Evolutionary conservation across 2,888 invertebrate species (phyloP).

Genomic region (Coleophora flavipennella): DNA sequence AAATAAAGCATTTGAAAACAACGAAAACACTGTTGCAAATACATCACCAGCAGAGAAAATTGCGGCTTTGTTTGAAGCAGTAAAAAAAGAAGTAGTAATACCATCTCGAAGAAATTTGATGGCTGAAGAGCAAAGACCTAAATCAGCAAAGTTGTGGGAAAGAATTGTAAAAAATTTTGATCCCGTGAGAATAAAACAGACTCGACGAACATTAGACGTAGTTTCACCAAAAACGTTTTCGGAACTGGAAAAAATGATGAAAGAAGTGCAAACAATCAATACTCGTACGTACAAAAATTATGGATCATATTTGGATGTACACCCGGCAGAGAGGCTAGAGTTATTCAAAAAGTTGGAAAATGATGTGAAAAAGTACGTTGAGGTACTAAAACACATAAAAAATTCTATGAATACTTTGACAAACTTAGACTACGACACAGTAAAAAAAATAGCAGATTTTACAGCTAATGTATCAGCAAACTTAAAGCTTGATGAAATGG

Average conservation of each 20-base stretch:
- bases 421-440: slow-evolving; percentile 22
- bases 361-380: slow-evolving; percentile 30
- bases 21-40: slow-evolving; percentile 6
- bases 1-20: slow-evolving; percentile 2
- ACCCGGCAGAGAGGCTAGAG: slow-evolving; percentile 32
- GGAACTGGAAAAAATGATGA: slow-evolving; percentile 32
- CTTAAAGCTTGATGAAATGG: slow-evolving; percentile 31
- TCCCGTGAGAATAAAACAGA: slow-evolving; percentile 17
- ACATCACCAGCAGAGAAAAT: slow-evolving; percentile 23
- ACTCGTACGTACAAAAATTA: slow-evolving; percentile 37
- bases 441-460: slow-evolving; percentile 32
- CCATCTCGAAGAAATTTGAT: slow-evolving; percentile 5
- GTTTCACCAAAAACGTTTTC: slow-evolving; percentile 27
- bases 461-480: slow-evolving; percentile 29
- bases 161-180: slow-evolving; percentile 40
- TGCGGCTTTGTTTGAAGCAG: slow-evolving; percentile 29
- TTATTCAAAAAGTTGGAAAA: slow-evolving; percentile 39
- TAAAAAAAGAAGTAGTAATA: slow-evolving; percentile 34
- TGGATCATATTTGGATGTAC: slow-evolving; percentile 27
- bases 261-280: slow-evolving; percentile 26
- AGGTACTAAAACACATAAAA: slow-evolving; percentile 31
- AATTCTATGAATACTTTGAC: slow-evolving; percentile 17
- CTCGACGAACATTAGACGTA: slow-evolving; percentile 26
- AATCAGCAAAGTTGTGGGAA: slow-evolving; percentile 50
- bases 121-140: slow-evolving; percentile 24